Base-by-base conservation (phyloP, 2,797 vertebrate species). In the Glyptemys insculpta region DNA sequence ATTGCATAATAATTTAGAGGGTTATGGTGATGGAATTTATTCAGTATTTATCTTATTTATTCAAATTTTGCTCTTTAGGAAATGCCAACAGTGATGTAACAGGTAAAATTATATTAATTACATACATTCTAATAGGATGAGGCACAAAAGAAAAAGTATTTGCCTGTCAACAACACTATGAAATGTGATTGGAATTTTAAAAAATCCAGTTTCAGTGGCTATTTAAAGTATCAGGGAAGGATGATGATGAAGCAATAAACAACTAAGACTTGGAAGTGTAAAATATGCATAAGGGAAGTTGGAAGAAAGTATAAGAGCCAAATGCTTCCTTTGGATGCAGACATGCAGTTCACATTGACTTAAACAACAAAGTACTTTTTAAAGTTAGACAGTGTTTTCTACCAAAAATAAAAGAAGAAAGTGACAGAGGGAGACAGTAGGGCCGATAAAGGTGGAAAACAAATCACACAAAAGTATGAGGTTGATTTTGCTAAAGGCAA, bases 21-120 rank as follows among this genome's bases (percentile, higher is more conserved):
- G 94, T 92, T 91, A 91, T 92, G 91, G 96, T 90, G 95, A 92
- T 65, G 82, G 18, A 97, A 91, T 82, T 83, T 90, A 92, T 94
- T 95, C 82, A 94, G 76, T 97, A 96, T 97, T 96, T 96, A 87
- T 90, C 95, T 95, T 94, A 78, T 97, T 91, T 97, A 97, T 97
- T 96, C 94, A 95, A 94, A 85, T 80, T 96, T 97, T 97, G 96
- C 93, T 96, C 94, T 97, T 97, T 96, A 97, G 82, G 83, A 97
- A 97, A 97, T 96, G 95, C 72, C 91, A 96, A 86, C 83, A 53
- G 86, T 94, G 91, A 96, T 93, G 79, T 85, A 96, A 94, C 90
- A 94, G 52, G 89, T 91, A 81, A n/a, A 84, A 95, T 92, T 82
- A 79, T 78, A 90, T 96, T 97, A 97, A 72, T 25, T 96, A 87